These are phyloP conservation scores for Bungarus multicinctus DNA, from an alignment of 2,113 vertebrate genomes.

Conservation along the genomic window DNA sequence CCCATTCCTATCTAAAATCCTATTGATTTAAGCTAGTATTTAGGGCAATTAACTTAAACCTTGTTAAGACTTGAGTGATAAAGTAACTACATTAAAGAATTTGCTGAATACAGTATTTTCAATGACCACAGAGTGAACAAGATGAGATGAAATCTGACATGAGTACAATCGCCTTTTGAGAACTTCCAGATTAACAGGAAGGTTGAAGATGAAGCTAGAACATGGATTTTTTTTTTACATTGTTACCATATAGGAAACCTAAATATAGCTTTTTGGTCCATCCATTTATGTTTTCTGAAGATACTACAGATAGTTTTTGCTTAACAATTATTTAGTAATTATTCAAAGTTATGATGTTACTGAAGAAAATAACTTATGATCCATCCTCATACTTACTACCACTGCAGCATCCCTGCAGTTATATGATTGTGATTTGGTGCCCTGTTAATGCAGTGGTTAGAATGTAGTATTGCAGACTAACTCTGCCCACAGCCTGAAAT, in stretches of 20 bases:
- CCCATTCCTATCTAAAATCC: background rate
- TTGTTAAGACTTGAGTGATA: background rate
- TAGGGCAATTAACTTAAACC: background rate
- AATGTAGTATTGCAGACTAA: background rate
- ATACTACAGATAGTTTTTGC: background rate
- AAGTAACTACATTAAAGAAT: background rate
- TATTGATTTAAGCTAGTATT: background rate
- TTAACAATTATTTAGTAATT: background rate
- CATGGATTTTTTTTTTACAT: background rate
- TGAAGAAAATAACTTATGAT: background rate
- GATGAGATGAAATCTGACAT: background rate
- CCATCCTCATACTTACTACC: background rate
- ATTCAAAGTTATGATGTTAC: background rate
- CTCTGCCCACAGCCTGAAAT: background rate
- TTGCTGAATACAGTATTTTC: background rate
- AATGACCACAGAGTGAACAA: background rate
- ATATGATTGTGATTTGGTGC: background rate
- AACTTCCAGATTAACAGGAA: background rate
- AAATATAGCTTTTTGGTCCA: background rate
- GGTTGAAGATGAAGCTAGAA: background rate
- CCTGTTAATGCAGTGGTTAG: background rate
- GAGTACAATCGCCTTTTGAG: background rate
- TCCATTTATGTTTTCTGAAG: background rate
- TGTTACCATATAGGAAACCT: background rate
- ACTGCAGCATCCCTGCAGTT: background rate